These are phyloP conservation scores for Chrysina gloriosa DNA, from an alignment of 2,888 invertebrate species.

Conservation along the genomic window DNA sequence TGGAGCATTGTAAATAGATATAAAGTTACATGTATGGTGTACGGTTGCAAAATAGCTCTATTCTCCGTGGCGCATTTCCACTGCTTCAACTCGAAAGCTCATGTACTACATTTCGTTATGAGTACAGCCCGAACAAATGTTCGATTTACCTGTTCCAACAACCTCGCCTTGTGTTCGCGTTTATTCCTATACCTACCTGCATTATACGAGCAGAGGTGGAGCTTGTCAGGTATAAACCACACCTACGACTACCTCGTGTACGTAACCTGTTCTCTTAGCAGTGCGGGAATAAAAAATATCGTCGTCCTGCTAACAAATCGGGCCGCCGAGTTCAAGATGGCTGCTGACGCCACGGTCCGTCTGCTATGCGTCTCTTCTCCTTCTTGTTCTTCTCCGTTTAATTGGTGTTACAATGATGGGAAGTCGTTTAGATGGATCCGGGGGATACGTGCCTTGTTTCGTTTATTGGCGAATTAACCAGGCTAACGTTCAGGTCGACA, in stretches of 20 bases:
- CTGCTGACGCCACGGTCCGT: conserved; percentile 61
- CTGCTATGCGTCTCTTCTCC: conserved; percentile 54
- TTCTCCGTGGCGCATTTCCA: conserved; percentile 22
- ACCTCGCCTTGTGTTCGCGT: conserved; percentile 6
- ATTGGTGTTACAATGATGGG: conserved; percentile 63
- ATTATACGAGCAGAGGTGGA: conserved; percentile 20
- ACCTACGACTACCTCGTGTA: conserved; percentile 56
- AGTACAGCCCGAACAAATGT: conserved; percentile 59
- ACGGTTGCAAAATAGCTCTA: conserved; percentile 38
- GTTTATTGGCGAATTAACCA: conserved; percentile 61
- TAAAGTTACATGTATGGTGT: conserved; percentile 35
- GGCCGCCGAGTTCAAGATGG: conserved; percentile 61
- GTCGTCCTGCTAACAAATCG: conserved; percentile 63
- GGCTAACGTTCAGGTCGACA: neutral
- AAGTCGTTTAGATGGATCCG: conserved; percentile 61
- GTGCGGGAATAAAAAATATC: conserved; percentile 50
- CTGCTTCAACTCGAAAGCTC: conserved; percentile 50
- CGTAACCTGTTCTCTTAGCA: conserved; percentile 58
- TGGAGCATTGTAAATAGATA: conserved; percentile 20
- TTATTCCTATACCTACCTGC: neutral
- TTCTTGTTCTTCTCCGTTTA: conserved; percentile 57
- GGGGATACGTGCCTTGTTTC: conserved; percentile 61
- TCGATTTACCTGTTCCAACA: conserved; percentile 55
- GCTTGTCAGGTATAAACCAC: conserved; percentile 52
- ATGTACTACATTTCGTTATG: conserved; percentile 53